Conservation (phyloP, 2,888 invertebrate genomes). For the Xylophagus ater region DNA sequence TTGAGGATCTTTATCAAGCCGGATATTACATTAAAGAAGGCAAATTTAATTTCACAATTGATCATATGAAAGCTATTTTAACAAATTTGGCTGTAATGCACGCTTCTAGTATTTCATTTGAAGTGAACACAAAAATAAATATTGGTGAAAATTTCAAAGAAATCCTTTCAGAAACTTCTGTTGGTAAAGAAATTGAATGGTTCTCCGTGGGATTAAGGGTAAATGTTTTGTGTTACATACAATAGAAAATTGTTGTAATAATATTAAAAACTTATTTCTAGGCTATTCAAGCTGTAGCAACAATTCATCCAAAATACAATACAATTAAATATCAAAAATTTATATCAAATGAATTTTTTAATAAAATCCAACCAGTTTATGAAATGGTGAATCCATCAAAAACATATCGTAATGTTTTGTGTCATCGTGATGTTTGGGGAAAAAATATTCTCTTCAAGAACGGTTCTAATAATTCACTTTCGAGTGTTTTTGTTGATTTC, state of each 20-base stretch:
- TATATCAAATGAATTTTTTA: conserved; percentile 20
- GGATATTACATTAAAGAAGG: conserved; percentile 23
- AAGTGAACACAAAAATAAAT: conserved; percentile 23
- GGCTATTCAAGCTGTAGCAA: conserved; percentile 24
- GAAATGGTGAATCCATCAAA: conserved; percentile 30
- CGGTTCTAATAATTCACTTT: conserved; percentile 18
- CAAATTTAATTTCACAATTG: conserved; percentile 23
- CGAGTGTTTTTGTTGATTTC: conserved; percentile 32
- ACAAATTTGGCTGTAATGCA: conserved; percentile 35
- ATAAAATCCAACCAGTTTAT: conserved; percentile 23
- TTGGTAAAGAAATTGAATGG: conserved; percentile 24
- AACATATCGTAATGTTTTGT: conserved; percentile 39
- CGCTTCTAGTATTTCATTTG: conserved; percentile 36
- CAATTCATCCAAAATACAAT: conserved; percentile 24
- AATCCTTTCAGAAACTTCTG: conserved; percentile 24
- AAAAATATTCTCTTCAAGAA: conserved; percentile 31
- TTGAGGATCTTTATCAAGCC: conserved; percentile 35
- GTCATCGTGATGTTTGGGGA: conserved; percentile 38
- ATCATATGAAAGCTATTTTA: conserved; percentile 31
- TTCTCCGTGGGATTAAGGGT: conserved; percentile 27
- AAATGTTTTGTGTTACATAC: neutral
- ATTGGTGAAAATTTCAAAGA: conserved; percentile 24
- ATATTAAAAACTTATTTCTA: conserved; percentile 7
- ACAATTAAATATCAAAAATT: conserved; percentile 20
- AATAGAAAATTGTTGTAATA: neutral